Conservation (phyloP, 2,888 invertebrate species). For the Strigamia transsilvanica region DNA sequence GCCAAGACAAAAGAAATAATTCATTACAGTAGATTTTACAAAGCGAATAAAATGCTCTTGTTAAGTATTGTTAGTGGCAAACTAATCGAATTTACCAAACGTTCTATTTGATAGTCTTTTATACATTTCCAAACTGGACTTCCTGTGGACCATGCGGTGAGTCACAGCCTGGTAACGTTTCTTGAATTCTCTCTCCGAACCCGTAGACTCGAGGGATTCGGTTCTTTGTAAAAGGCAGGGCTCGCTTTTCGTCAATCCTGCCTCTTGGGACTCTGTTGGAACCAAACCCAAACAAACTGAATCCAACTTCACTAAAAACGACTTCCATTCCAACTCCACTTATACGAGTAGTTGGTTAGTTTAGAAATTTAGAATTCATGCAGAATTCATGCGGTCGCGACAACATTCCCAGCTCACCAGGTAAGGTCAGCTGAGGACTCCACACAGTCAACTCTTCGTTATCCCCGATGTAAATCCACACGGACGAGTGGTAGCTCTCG, state of each 20-base stretch:
- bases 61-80: neutral
- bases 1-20: neutral
- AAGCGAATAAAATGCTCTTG: neutral
- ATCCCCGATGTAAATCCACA: slow-evolving; percentile 81
- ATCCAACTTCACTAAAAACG: too few species aligned
- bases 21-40: neutral
- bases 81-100: slow-evolving; percentile 71
- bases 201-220: slow-evolving; percentile 70
- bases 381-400: slow-evolving; percentile 59
- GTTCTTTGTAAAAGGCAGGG: slow-evolving; percentile 53
- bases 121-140: slow-evolving; percentile 89
- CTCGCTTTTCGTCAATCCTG: slow-evolving; percentile 43
- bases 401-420: slow-evolving; percentile 58
- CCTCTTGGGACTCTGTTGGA: slow-evolving; percentile 25
- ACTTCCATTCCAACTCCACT: too few species aligned
- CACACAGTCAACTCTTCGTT: slow-evolving; percentile 74
- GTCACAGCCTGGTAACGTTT: slow-evolving; percentile 86
- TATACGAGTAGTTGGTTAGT: neutral
- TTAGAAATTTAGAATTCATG: slow-evolving; percentile 53
- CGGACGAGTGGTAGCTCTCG: slow-evolving; percentile 75
- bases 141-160: slow-evolving; percentile 87
- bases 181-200: slow-evolving; percentile 85
- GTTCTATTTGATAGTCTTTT: slow-evolving; percentile 81
- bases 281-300: slow-evolving; percentile 7
- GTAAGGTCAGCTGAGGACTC: slow-evolving; percentile 61